Evolutionary conservation across 2,113 vertebrate genomes (phyloP).

Genomic region (Sinocyclocheilus rhinocerous): DNA sequence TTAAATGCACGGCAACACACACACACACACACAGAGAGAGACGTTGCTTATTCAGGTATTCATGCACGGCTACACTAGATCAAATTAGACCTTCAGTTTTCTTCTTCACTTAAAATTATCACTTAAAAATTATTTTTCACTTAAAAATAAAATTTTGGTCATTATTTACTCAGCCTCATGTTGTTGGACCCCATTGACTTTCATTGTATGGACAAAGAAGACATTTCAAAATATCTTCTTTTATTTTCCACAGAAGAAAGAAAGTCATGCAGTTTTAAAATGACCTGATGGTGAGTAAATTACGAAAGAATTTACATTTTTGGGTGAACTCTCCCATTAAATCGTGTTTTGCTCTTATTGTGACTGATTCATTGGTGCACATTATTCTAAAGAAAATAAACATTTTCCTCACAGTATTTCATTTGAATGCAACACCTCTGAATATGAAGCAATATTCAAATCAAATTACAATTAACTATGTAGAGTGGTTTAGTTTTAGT

Average conservation of each 20-base stretch:
- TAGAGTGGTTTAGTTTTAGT: neutral
- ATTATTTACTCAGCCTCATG: neutral
- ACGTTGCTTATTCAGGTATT: neutral
- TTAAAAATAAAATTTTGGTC: neutral
- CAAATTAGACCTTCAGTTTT: neutral
- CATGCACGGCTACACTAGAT: neutral
- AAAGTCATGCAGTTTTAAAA: neutral
- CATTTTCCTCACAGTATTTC: neutral
- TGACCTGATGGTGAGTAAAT: neutral
- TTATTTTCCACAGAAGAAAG: neutral
- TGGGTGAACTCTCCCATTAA: neutral
- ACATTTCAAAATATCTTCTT: neutral
- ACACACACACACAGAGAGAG: neutral
- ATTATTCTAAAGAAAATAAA: neutral
- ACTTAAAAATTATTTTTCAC: neutral
- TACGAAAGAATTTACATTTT: neutral
- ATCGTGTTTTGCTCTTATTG: neutral
- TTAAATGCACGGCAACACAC: slow-evolving; percentile 22
- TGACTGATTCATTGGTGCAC: neutral
- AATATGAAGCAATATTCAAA: neutral
- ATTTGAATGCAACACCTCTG: neutral
- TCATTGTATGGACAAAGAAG: neutral
- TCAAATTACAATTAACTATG: neutral
- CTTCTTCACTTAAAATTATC: no score
- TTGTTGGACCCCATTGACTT: neutral